These are phyloP conservation scores for Muscicapa adusta DNA, from an alignment of 2,113 vertebrate species.

Conservation along the genomic window DNA sequence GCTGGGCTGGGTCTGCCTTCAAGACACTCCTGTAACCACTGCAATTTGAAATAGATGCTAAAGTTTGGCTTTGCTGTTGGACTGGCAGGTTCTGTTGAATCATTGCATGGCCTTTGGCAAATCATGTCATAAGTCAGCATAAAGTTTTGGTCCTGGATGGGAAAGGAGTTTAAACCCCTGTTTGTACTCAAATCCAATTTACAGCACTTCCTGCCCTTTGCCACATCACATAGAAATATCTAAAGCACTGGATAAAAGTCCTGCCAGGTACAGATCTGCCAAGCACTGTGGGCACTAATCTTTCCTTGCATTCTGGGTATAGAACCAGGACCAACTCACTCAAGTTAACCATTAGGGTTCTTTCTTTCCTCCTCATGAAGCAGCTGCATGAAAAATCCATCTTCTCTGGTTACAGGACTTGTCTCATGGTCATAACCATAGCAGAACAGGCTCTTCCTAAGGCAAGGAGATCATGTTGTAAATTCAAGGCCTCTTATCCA, in stretches of 20 bases:
- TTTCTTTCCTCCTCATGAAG: background rate
- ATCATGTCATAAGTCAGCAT: background rate
- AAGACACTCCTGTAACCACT: background rate
- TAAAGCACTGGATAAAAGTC: background rate
- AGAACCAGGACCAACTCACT: background rate
- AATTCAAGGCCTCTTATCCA: background rate
- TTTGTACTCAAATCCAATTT: background rate
- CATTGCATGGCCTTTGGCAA: background rate
- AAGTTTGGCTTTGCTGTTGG: background rate
- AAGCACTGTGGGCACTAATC: background rate
- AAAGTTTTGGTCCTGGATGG: background rate
- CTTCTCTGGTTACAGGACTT: background rate
- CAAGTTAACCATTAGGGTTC: background rate
- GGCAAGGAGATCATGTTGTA: background rate
- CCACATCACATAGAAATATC: background rate
- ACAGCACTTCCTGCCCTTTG: background rate
- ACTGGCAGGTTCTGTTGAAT: background rate
- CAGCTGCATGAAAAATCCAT: background rate
- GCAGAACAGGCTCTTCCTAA: background rate
- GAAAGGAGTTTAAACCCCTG: background rate
- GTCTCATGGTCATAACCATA: background rate
- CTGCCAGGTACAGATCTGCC: background rate
- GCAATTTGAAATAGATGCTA: background rate
- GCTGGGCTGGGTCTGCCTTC: background rate
- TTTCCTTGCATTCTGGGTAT: background rate